A percentile compares a stretch with the other conserved stretches of the same genome.
Conservation (phyloP, 1,140 invertebrate genomes). For the Dendrolimus punctatus region DNA sequence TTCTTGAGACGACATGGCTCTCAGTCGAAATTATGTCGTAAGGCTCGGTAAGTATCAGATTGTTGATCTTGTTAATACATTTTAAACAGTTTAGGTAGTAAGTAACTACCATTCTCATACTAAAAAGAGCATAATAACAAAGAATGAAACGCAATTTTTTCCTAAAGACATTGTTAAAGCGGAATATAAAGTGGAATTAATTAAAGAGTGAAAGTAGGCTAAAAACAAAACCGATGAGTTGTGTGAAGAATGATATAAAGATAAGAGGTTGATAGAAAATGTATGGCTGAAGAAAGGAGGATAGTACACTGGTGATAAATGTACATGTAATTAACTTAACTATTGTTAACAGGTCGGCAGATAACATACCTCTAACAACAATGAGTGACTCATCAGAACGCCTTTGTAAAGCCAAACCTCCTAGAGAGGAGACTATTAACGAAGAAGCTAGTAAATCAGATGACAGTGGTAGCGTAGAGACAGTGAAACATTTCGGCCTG, state of each 20-base stretch:
- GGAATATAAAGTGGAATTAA: too few relatives aligned
- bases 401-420: constrained; percentile 58
- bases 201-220: background rate
- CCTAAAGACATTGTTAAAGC: too few relatives aligned
- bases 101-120: too few relatives aligned
- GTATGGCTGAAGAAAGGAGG: too few relatives aligned
- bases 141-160: too few relatives aligned
- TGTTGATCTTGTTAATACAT: too few relatives aligned
- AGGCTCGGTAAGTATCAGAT: constrained; percentile 74
- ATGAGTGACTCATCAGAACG: constrained; percentile 68
- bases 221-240: background rate
- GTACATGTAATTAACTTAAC: background rate
- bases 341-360: constrained; percentile 56
- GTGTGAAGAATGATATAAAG: too few relatives aligned
- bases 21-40: constrained; percentile 83
- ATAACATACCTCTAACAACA: constrained; percentile 73
- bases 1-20: constrained; percentile 83
- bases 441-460: constrained; percentile 61
- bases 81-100: too few relatives aligned
- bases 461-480: constrained; percentile 71
- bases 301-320: background rate
- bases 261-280: too few relatives aligned
- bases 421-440: constrained; percentile 52
- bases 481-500: constrained; percentile 78
- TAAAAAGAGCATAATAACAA: too few relatives aligned